Conservation (phyloP, 2,888 invertebrate species). For the Ennomos erosarius region DNA sequence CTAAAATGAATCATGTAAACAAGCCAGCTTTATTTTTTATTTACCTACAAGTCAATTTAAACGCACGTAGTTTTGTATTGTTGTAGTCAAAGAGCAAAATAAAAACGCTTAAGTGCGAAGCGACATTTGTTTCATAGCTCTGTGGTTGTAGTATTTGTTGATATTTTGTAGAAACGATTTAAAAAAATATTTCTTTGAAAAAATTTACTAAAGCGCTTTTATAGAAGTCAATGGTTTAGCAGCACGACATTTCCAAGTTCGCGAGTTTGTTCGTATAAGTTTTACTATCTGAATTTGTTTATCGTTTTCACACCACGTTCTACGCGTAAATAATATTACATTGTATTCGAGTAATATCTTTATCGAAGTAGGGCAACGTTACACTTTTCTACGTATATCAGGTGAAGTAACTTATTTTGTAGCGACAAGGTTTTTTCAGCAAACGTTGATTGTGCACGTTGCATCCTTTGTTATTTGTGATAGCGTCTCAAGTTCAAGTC, state of each 20-base stretch:
- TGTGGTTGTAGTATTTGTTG: too few species aligned
- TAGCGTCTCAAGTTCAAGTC: not conserved
- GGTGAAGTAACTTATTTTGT: not conserved
- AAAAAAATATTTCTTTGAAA: slow-evolving; percentile 16
- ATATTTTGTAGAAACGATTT: too few species aligned
- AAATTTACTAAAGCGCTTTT: slow-evolving; percentile 26
- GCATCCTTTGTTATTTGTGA: not conserved
- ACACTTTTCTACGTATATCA: not conserved
- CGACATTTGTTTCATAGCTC: too few species aligned
- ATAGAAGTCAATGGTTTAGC: slow-evolving; percentile 33
- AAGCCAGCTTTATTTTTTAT: too few species aligned
- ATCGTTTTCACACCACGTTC: slow-evolving; percentile 25
- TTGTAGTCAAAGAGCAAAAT: too few species aligned
- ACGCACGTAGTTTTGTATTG: too few species aligned
- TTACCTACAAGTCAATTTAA: too few species aligned
- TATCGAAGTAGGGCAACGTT: not conserved
- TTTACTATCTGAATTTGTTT: slow-evolving; percentile 41
- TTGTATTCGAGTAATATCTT: slow-evolving; percentile 6
- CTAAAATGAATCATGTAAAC: too few species aligned
- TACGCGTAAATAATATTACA: slow-evolving; percentile 8
- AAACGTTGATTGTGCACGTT: slow-evolving; percentile 5
- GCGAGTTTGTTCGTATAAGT: slow-evolving; percentile 37
- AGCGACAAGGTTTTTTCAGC: slow-evolving; percentile 6
- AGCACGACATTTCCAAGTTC: slow-evolving; percentile 32
- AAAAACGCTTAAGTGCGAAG: too few species aligned